These are phyloP conservation scores for Ictalurus punctatus DNA, from an alignment of 2,113 vertebrate genomes.

Conservation along the genomic window DNA sequence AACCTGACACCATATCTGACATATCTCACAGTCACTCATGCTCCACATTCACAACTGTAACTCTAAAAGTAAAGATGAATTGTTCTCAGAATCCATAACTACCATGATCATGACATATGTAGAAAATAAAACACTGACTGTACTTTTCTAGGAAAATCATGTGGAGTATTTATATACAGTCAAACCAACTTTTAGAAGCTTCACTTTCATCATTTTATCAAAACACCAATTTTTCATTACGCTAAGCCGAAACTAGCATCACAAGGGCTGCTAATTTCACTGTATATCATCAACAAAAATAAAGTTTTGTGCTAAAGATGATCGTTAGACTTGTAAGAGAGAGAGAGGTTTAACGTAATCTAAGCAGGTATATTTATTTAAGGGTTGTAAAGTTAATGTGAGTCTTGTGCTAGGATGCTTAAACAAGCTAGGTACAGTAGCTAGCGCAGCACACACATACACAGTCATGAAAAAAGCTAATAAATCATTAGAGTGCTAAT, in stretches of 20 bases:
- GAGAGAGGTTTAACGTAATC: not conserved
- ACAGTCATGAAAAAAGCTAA: not conserved
- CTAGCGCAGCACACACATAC: not conserved
- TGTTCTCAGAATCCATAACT: not conserved
- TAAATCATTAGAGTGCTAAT: not conserved
- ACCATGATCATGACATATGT: not conserved
- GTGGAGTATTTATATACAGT: not conserved
- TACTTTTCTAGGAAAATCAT: not conserved
- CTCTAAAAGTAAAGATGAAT: not conserved
- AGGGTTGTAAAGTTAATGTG: not conserved
- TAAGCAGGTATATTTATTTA: not conserved
- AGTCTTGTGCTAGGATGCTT: not conserved
- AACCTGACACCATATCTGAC: slow-evolving; percentile 54
- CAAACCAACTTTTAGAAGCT: not conserved
- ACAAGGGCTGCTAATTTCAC: not conserved
- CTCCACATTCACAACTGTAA: not conserved
- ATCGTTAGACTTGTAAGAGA: not conserved
- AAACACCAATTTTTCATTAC: not conserved
- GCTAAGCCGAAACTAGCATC: not conserved
- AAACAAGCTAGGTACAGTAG: not conserved
- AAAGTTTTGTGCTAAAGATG: not conserved
- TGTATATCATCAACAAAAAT: not conserved
- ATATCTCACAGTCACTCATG: not conserved
- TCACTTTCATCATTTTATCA: not conserved
- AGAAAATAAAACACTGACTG: not conserved